A percentile compares a stretch with the other conserved stretches of the same genome.
Evolutionary conservation across 2,888 invertebrate species (phyloP).

Genomic region (Melitaea athalia): DNA sequence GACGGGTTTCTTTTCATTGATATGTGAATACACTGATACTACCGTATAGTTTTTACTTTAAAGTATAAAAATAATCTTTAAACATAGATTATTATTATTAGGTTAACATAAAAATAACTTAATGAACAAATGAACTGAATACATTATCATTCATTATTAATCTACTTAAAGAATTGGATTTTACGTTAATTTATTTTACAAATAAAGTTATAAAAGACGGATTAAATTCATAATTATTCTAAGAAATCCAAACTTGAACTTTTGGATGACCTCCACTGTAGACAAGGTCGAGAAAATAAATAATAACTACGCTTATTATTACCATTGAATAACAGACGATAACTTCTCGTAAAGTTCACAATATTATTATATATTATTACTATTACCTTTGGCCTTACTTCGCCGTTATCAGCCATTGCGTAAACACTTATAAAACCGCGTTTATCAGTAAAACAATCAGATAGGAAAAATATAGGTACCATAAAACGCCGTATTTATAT

Average conservation of each 20-base stretch:
- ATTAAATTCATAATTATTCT: neutral
- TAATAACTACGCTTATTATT: constrained; percentile 32
- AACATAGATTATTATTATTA: too few relatives aligned
- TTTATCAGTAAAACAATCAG: constrained; percentile 19
- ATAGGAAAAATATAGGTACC: constrained; percentile 15
- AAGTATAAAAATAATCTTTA: neutral
- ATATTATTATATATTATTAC: constrained; percentile 50
- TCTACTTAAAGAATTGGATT: neutral
- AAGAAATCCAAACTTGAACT: constrained; percentile 10
- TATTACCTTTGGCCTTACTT: constrained; percentile 72
- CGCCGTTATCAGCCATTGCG: constrained; percentile 63
- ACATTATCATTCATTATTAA: too few relatives aligned
- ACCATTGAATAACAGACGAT: constrained; percentile 31
- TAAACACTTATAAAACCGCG: constrained; percentile 47
- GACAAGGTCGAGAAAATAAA: constrained; percentile 63
- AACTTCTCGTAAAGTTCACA: constrained; percentile 44
- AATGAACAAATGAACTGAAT: too few relatives aligned
- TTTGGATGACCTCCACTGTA: constrained; percentile 59
- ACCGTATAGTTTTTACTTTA: neutral
- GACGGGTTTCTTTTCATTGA: too few relatives aligned
- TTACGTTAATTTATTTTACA: neutral
- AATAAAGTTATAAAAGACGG: neutral
- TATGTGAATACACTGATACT: neutral
- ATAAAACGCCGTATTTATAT: constrained; percentile 22
- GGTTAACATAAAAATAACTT: too few relatives aligned